Evolutionary conservation across 2,888 invertebrate genomes (phyloP), one percentile per base, ranked within the genome.

Genomic region (Cantharis nigra): DNA sequence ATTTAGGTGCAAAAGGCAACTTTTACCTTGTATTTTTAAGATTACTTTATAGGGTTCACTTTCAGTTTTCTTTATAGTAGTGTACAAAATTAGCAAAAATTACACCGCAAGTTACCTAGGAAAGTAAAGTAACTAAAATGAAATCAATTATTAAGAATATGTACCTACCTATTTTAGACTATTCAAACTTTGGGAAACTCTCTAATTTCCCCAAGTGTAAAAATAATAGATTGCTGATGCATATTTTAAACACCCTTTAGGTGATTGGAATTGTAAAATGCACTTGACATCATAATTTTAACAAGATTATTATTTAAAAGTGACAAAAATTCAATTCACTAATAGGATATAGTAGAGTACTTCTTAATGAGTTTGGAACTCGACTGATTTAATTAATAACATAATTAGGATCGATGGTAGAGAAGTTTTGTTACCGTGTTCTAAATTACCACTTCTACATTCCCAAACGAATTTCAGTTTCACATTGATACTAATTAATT

Each of bases 381-480:
- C 69, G 74, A 74, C 63, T 74, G 63, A 74, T 74, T 74, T 69
- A 74, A 70, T 74, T 74, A 74, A 74, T 74, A 74, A 74, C 62
- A 74, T 74, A 74, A 73, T 74, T 74, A 74, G 72, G 72, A 73
- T 73, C 72, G 72, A 73, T 73, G 72, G 67, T 67, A 67, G 72
- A 67, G 26, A 73, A 67, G 72, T 73, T 73, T 64, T 67, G 72
- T 62, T 70, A 69, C 70, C 74, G 74, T 74, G 70, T 74, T 74
- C 74, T 30, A 74, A 72, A 74, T 74, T 74, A 70, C 67, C 70
- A 16, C 67, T 28, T 26, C 69, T 63, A 63, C 74, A 69, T 74
- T 70, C 70, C 69, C 30, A 70, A 69, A 74, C 74, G 69, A 70
- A 70, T 69, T 74, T 70, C 70, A 74, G 74, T 63, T 63, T 74